Conservation (phyloP, 2,888 invertebrate genomes). For the Erebia palarica region DNA sequence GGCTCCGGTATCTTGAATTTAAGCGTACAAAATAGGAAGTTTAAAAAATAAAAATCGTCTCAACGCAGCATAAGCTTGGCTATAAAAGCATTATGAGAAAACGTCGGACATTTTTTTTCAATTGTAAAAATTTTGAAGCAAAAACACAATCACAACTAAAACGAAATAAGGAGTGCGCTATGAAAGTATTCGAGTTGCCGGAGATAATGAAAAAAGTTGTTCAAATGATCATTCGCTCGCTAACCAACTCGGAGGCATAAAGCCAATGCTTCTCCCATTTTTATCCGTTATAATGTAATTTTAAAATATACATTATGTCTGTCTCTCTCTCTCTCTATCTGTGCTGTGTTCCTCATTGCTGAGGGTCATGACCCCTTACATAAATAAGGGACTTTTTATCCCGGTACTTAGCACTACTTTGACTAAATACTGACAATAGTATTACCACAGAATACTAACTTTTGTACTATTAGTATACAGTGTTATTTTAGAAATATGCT, state of each 20-base stretch:
- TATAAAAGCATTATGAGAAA: slow-evolving; percentile 13
- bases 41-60: not conserved
- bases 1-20: not conserved
- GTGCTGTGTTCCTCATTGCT: too few species aligned
- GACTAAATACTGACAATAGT: too few species aligned
- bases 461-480: too few species aligned
- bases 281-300: too few species aligned
- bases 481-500: too few species aligned
- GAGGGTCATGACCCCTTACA: too few species aligned
- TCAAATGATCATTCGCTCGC: slow-evolving; percentile 70
- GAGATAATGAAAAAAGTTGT: slow-evolving; percentile 79
- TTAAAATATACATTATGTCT: too few species aligned
- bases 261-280: not conserved
- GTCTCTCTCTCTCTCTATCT: too few species aligned
- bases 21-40: not conserved
- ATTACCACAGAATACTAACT: too few species aligned
- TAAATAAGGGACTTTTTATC: too few species aligned
- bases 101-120: slow-evolving; percentile 7
- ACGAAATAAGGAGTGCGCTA: slow-evolving; percentile 64
- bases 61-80: not conserved
- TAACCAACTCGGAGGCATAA: slow-evolving; percentile 36
- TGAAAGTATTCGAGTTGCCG: slow-evolving; percentile 66
- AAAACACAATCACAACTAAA: slow-evolving; percentile 62
- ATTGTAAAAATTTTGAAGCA: slow-evolving; percentile 36
- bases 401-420: too few species aligned